phyloP scores from a whole-genome alignment of 2,888 invertebrate species.

The Arge pagana region DNA sequence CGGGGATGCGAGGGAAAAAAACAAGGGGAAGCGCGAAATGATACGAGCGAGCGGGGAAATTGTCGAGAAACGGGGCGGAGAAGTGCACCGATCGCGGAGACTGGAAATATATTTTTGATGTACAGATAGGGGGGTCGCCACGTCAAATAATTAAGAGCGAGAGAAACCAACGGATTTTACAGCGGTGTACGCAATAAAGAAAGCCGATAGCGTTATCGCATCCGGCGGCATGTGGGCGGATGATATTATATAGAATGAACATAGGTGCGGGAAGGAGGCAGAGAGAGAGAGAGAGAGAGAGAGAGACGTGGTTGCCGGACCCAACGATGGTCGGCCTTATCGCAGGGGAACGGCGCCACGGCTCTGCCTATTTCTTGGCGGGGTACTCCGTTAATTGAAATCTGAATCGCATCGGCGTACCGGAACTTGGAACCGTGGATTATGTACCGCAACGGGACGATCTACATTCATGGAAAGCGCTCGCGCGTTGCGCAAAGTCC shows the following conservation, averaged over 20 bases:
- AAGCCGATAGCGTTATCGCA: constrained; percentile 16
- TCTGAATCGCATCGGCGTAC: constrained; percentile 13
- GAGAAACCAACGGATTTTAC: too few relatives aligned
- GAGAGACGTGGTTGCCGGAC: too few relatives aligned
- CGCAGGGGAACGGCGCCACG: constrained; percentile 16
- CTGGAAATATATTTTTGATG: too few relatives aligned
- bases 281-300: too few relatives aligned
- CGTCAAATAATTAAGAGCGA: constrained; percentile 9
- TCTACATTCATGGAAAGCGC: not conserved
- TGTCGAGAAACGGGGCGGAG: too few relatives aligned
- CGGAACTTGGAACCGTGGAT: constrained; percentile 1
- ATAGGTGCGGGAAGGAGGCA: not conserved
- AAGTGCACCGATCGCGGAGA: too few relatives aligned
- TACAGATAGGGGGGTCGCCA: too few relatives aligned
- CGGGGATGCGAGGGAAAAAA: too few relatives aligned
- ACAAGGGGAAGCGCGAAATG: too few relatives aligned
- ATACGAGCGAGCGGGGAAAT: too few relatives aligned
- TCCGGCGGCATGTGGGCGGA: not conserved
- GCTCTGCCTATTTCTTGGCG: constrained; percentile 11
- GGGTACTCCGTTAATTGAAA: constrained; percentile 18
- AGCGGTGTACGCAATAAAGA: constrained; percentile 4
- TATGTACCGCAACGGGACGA: not conserved
- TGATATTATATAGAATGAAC: not conserved
- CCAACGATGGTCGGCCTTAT: constrained; percentile 18
- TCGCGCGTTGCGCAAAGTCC: constrained; percentile 1